Evolutionary conservation across 2,888 invertebrate genomes (phyloP), one percentile per base, ranked within the genome.

Genomic region (Platerodrilus igneus): DNA sequence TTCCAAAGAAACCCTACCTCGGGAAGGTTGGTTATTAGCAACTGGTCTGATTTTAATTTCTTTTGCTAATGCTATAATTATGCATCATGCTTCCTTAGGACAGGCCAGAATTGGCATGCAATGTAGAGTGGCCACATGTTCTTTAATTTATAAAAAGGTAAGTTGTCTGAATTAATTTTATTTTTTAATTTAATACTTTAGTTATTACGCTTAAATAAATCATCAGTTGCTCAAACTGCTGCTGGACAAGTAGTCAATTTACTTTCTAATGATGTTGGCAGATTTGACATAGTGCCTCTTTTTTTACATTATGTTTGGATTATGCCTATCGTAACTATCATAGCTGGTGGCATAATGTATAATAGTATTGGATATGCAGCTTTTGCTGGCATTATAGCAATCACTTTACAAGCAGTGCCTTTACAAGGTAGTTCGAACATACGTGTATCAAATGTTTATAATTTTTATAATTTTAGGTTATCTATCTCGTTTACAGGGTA

Each of bases 101-200:
- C 73, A 75, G 56, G 69, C 73, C 51, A 74, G 81, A 49, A 73
- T 87, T 27, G 89, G 90, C 30, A 86, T 87, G 86, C 70, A 81
- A 59, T 72, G 86, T 36, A 69, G 89, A 53, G 75, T 89, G 35
- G 86, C 88, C 0, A 77, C 81, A 54, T 86, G 86, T 58, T 84
- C 86, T 0, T 64, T 91, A n/a, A 64, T 91, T 45, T 90, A 87
- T 61, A 77, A 86, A 71, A 91, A 91, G 77, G 88, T 87, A n/a
- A n/a, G n/a, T n/a, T n/a, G n/a, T n/a, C n/a, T n/a, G n/a, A n/a
- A n/a, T n/a, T n/a, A n/a, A n/a, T n/a, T n/a, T n/a, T n/a, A n/a
- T n/a, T n/a, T n/a, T n/a, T n/a, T n/a, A n/a, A n/a, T 61, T n/a
- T n/a, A n/a, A n/a, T n/a, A n/a, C n/a, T n/a, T 30, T 47, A 75